Evolutionary conservation across 2,797 vertebrate genomes (phyloP), one percentile per base, ranked within the genome.

Genomic region (Chaunax sp.): DNA sequence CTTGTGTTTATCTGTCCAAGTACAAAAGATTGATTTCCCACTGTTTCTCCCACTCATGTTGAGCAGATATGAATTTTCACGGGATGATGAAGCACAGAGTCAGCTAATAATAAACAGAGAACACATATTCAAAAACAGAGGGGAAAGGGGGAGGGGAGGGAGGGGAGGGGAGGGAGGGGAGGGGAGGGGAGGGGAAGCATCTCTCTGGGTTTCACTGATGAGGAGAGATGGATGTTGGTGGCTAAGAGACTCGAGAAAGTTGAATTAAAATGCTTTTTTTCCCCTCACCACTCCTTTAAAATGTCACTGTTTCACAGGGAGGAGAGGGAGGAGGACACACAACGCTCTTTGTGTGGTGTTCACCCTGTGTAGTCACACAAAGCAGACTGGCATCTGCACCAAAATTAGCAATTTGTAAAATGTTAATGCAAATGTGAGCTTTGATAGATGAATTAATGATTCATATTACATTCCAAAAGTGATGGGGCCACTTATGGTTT

Each of bases 1-100:
- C 93, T 92, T 81, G 83, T 93, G 91, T 94, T 95, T 94, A 91
- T 95, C 92, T 94, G 92, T 88, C 91, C 91, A 92, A 93, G 88
- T 92, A 92, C 93, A 92, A 94, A 94, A 96, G 92, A 95, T 95
- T 93, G 93, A 96, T 96, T 95, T 94, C 90, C 80, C 77, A 82
- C 92, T 89, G 88, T 93, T 95, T 94, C 92, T 92, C 84, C 88
- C 87, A 87, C 93, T 93, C 93, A 94, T 94, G 93, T 92, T 95
- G 92, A 89, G 92, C 93, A 93, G 92, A 94, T 93, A 94, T 87
- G 90, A 95, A 93, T 94, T 93, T 94, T 92, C 90, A 86, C 87
- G 68, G 92, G 91, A 94, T 93, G 93, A 95, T 92, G 92, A 95
- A 93, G 87, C 82, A 90, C 87, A 0, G 3, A 92, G 83, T 81